Conservation (phyloP, 1,140 invertebrate species). For the Mamestra configurata region DNA sequence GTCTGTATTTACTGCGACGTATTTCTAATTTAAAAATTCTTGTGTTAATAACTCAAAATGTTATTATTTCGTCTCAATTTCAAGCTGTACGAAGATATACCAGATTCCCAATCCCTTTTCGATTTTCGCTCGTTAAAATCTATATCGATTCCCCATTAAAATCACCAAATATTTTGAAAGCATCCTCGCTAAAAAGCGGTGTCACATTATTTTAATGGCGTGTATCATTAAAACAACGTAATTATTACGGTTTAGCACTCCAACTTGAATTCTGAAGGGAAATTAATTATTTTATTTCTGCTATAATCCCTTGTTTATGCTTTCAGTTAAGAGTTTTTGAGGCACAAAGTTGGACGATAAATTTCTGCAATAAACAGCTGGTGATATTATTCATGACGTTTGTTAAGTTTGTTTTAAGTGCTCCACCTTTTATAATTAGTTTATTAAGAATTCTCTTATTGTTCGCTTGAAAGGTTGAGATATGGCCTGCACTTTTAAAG, state of each 20-base stretch:
- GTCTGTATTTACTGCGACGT: too few relatives aligned
- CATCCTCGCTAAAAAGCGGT: background rate
- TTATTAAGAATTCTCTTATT: conserved; percentile 68
- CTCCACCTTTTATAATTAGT: conserved; percentile 69
- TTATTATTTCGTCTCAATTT: too few relatives aligned
- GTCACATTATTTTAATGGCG: conserved; percentile 25
- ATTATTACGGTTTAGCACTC: conserved; percentile 17
- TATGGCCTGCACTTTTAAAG: conserved; percentile 47
- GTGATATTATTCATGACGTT: conserved; percentile 83
- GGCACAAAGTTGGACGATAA: conserved; percentile 78
- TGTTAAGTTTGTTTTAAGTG: conserved; percentile 77
- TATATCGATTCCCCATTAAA: background rate
- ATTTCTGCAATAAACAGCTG: conserved; percentile 80
- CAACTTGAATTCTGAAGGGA: conserved; percentile 54
- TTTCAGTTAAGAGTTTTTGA: conserved; percentile 79
- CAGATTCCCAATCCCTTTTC: too few relatives aligned
- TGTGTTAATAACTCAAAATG: too few relatives aligned
- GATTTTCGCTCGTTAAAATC: background rate
- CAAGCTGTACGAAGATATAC: too few relatives aligned
- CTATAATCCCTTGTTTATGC: conserved; percentile 78
- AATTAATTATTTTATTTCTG: conserved; percentile 77
- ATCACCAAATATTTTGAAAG: background rate
- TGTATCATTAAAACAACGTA: conserved; percentile 24
- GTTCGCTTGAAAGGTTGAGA: conserved; percentile 44
- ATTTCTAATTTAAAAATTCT: too few relatives aligned